Evolutionary conservation across 2,888 invertebrate species (phyloP), one percentile per base, ranked within the genome.

Genomic region (Caenorhabditis sulstoni): DNA sequence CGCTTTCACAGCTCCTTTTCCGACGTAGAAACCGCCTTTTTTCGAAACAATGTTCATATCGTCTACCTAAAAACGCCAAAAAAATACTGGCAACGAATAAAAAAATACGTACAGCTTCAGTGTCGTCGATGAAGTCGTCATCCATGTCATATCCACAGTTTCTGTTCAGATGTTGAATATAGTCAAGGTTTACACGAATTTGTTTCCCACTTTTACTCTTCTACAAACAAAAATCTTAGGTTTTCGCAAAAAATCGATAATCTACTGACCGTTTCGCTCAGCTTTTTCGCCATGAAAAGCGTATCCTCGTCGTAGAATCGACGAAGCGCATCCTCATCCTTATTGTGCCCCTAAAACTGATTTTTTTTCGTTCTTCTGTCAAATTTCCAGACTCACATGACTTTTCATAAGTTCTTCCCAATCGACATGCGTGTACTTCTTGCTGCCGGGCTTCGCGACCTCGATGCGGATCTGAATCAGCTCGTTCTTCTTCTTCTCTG

Each of bases 1-100:
- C 89, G 95, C 95, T 53, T 94, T 94, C 1, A 97, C 96, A 85
- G 97, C 94, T 90, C 96, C 93, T 93, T 97, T 62, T 23, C 64
- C 97, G 91, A 97, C 97, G 90, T 96, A 96, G 94, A 95, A 91
- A 4, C 44, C 16, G 3, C 65, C 73, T 22, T 58, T 64, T 22
- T 45, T 52, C 4, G 29, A 22, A 0, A 37, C 2, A 1, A 57
- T 18, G 4, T 8, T 23, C 41, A 14, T 29, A 14, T 39, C 50
- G 39, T 68, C 61, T 3, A 73, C 29, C 29, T 29, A 7, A 29
- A 29, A n/a, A 5, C 4, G 29, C 29, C 4, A 29, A 7, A 29
- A 29, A n/a, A n/a, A n/a, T n/a, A n/a, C n/a, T n/a, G n/a, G n/a
- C n/a, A n/a, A n/a, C n/a, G n/a, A n/a, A n/a, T n/a, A 57, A 67